Conservation (phyloP, 2,888 invertebrate genomes). For the Heliconius sara region DNA sequence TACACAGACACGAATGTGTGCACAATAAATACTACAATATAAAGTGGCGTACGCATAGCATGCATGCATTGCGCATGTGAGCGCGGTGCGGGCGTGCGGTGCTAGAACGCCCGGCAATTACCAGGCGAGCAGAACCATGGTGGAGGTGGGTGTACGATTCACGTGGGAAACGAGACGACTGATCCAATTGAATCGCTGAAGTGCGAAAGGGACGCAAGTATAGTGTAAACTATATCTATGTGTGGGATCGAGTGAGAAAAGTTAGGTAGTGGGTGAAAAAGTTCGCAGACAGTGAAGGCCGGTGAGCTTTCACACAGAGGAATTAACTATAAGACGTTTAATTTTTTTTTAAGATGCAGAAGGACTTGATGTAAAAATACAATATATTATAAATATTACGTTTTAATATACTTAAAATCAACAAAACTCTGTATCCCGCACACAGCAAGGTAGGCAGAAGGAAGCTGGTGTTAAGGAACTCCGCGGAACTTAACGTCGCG, state of each 20-base stretch:
- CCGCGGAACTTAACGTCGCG: too few species aligned
- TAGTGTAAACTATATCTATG: constrained; percentile 43
- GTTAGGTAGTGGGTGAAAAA: constrained; percentile 32
- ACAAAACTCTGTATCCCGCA: too few species aligned
- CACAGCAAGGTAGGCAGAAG: too few species aligned
- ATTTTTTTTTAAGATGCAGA: not conserved
- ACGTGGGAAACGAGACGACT: constrained; percentile 25
- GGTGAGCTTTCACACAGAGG: constrained; percentile 17
- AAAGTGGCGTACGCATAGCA: constrained; percentile 28
- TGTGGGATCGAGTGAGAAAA: constrained; percentile 28
- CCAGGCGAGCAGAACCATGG: constrained; percentile 65
- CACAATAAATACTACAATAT: constrained; percentile 30
- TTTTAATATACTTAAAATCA: too few species aligned
- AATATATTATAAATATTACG: not conserved
- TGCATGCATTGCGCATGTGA: constrained; percentile 74
- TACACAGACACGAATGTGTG: constrained; percentile 38
- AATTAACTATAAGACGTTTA: not conserved
- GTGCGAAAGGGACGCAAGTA: constrained; percentile 52
- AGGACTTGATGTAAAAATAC: not conserved
- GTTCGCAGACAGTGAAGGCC: constrained; percentile 28
- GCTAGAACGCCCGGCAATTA: constrained; percentile 77
- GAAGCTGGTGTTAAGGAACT: too few species aligned
- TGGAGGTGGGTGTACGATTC: constrained; percentile 49
- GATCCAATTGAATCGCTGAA: not conserved
- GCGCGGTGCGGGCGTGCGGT: constrained; percentile 81